Evolutionary conservation across 2,888 invertebrate genomes (phyloP).

Genomic region (Aphodius granarius): DNA sequence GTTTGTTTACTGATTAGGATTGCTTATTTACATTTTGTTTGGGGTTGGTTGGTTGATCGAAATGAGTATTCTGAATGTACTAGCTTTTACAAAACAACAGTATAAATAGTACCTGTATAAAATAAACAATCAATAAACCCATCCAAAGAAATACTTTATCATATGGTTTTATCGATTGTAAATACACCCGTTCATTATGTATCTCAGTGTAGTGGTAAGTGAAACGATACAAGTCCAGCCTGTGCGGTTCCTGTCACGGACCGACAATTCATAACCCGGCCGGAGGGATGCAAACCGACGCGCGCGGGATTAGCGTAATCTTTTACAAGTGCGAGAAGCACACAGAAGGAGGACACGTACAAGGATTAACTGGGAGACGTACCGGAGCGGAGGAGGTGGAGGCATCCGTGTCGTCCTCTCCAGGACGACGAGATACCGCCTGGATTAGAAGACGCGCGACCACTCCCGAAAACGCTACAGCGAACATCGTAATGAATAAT

Average conservation of each 20-base stretch:
- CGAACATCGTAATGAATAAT: conserved; percentile 37
- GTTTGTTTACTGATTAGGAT: neutral
- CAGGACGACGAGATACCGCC: neutral
- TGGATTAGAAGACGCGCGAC: neutral
- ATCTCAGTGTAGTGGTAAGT: neutral
- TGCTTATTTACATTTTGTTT: neutral
- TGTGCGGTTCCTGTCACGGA: neutral
- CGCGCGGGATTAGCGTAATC: neutral
- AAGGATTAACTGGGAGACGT: neutral
- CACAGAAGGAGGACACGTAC: neutral
- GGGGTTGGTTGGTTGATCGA: too few relatives aligned
- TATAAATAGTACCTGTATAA: too few relatives aligned
- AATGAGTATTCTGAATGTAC: too few relatives aligned
- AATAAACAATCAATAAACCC: too few relatives aligned
- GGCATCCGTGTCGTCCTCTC: neutral
- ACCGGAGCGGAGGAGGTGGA: neutral
- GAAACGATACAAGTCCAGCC: neutral
- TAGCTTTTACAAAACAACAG: too few relatives aligned
- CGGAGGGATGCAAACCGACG: neutral
- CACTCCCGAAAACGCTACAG: conserved; percentile 2
- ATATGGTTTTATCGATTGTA: too few relatives aligned
- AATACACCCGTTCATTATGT: too few relatives aligned
- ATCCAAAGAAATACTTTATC: too few relatives aligned
- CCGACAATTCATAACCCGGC: neutral
- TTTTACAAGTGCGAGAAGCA: neutral